A percentile compares a stretch with the other conserved stretches of the same genome.
phyloP scores from a whole-genome alignment of 92 coral and sea anemone genomes.

The Diadumene lineata region DNA sequence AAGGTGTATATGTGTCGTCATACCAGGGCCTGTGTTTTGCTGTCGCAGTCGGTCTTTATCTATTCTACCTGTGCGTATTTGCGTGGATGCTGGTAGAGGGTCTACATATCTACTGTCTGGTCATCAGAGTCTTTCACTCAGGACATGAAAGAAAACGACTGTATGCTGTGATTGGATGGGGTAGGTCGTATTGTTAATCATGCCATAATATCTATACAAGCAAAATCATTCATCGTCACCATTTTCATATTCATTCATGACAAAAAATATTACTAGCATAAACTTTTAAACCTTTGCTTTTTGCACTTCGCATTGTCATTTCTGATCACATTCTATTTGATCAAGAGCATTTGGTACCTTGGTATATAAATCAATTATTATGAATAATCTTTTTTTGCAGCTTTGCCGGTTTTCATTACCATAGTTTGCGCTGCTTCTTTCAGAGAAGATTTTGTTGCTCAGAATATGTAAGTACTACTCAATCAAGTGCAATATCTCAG shows the following conservation, averaged over 20 bases:
- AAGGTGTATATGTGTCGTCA: no score
- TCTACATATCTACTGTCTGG: conserved; percentile 70
- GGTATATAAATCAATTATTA: no score
- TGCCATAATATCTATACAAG: not conserved
- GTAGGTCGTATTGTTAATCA: conserved; percentile 19
- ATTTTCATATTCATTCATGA: no score
- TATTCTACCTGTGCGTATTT: conserved; percentile 68
- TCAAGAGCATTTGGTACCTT: no score
- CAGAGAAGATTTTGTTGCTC: conserved; percentile 52
- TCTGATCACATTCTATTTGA: no score
- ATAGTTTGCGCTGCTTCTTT: conserved; percentile 41
- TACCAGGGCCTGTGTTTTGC: conserved; percentile 54
- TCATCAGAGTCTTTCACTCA: conserved; percentile 72
- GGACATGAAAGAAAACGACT: conserved; percentile 56
- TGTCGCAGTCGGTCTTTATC: conserved; percentile 49
- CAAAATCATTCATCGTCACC: conserved; percentile 2
- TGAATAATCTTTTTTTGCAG: conserved; percentile 18
- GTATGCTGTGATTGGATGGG: conserved; percentile 69
- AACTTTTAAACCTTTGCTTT: no score
- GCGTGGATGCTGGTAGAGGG: conserved; percentile 87
- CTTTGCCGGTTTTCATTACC: conserved; percentile 37
- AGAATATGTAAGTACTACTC: conserved; percentile 42
- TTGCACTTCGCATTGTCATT: no score
- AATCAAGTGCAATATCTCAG: not conserved
- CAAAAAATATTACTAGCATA: no score